A percentile compares a stretch with the other conserved stretches of the same genome.
Evolutionary conservation across 2,797 vertebrate genomes (phyloP).

Genomic region (Stomatorhinus walkeri): DNA sequence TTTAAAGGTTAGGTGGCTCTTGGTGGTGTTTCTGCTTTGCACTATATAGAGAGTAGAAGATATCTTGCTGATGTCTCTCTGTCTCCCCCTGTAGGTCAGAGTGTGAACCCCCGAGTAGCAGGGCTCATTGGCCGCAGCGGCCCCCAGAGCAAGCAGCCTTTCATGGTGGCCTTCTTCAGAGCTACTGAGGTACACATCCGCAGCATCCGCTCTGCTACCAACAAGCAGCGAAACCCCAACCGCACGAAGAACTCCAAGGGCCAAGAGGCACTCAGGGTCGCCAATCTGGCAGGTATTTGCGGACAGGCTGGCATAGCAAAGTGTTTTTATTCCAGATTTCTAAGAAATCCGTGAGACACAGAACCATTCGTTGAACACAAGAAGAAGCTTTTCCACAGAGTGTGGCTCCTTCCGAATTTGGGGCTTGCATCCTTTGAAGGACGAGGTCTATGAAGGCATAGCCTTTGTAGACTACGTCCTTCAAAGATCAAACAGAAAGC

Average conservation of each 20-base stretch:
- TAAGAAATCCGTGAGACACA: not conserved
- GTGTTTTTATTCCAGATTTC: not conserved
- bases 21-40: not conserved
- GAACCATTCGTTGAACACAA: not conserved
- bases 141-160: slow-evolving; percentile 94
- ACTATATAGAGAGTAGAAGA: not conserved
- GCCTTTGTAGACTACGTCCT: not conserved
- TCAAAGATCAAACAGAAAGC: not conserved
- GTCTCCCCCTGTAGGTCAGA: slow-evolving; percentile 72
- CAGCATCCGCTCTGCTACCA: slow-evolving; percentile 75
- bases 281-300: slow-evolving; percentile 80
- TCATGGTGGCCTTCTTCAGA: slow-evolving; percentile 98
- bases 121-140: slow-evolving; percentile 86
- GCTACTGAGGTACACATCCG: slow-evolving; percentile 92
- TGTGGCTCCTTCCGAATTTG: not conserved
- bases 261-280: slow-evolving; percentile 83
- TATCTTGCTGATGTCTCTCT: slow-evolving; percentile 32
- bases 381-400: not conserved
- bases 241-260: slow-evolving; percentile 79
- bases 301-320: not conserved
- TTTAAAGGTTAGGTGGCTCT: not conserved
- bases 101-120: slow-evolving; percentile 82
- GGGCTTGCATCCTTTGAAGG: not conserved
- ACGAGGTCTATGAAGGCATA: not conserved
- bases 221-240: slow-evolving; percentile 83